A percentile compares a stretch with the other conserved stretches of the same genome.
Conservation (phyloP, 1,140 invertebrate genomes). For the Leptoteleia sp. region DNA sequence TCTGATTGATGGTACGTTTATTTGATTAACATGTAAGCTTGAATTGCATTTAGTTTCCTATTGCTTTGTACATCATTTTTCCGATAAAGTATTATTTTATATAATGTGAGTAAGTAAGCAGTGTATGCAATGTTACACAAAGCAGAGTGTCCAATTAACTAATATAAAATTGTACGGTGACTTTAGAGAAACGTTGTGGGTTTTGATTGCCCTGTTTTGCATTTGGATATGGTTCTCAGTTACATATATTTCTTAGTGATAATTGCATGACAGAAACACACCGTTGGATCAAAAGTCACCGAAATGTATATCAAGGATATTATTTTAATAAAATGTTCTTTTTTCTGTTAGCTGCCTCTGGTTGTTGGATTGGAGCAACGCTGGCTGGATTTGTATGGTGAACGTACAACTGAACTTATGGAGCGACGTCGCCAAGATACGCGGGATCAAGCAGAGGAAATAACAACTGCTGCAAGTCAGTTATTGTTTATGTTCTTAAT, state of each 20-base stretch:
- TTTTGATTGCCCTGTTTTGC: slow-evolving; percentile 6
- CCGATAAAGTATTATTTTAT: slow-evolving; percentile 14
- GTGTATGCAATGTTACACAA: no score
- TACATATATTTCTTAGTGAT: not conserved
- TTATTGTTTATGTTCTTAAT: slow-evolving; percentile 62
- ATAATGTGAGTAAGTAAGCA: slow-evolving; percentile 34
- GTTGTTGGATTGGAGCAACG: slow-evolving; percentile 90
- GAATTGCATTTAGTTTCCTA: slow-evolving; percentile 23
- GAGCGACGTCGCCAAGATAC: slow-evolving; percentile 93
- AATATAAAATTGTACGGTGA: slow-evolving; percentile 36
- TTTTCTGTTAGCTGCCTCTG: slow-evolving; percentile 86
- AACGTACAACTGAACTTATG: slow-evolving; percentile 87
- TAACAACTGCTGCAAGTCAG: slow-evolving; percentile 85
- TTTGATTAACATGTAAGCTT: not conserved
- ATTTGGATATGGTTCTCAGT: not conserved
- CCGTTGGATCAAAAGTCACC: slow-evolving; percentile 59
- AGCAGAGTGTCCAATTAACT: slow-evolving; percentile 15
- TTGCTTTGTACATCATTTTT: slow-evolving; percentile 40
- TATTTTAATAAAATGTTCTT: slow-evolving; percentile 32
- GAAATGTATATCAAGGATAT: not conserved
- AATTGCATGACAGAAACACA: slow-evolving; percentile 35
- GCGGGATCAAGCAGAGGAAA: slow-evolving; percentile 95
- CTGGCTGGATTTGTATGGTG: slow-evolving; percentile 87
- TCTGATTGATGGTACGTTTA: not conserved
- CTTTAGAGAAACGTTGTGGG: slow-evolving; percentile 58